A percentile compares a stretch with the other conserved stretches of the same genome.
Evolutionary conservation across 2,888 invertebrate species (phyloP).

Genomic region (Silvanus unidentatus): DNA sequence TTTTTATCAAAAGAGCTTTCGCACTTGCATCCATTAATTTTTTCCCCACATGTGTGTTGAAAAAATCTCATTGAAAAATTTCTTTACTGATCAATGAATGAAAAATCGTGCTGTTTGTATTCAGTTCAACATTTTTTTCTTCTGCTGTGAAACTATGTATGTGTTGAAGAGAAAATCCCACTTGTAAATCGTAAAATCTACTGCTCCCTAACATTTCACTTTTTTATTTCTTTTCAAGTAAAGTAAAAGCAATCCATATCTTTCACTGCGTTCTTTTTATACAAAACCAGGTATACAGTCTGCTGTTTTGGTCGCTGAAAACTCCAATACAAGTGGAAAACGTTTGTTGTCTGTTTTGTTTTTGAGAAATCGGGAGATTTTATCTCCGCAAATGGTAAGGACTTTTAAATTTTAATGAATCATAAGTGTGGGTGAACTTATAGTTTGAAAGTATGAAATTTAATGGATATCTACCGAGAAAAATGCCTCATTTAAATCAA

Average conservation of each 20-base stretch:
- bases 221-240: conserved; percentile 16
- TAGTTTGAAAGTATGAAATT: too few species aligned
- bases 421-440: too few species aligned
- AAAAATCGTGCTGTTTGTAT: conserved; percentile 28
- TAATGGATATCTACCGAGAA: too few species aligned
- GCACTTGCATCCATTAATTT: conserved; percentile 18
- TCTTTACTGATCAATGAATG: conserved; percentile 23
- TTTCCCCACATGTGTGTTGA: too few species aligned
- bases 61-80: conserved; percentile 25
- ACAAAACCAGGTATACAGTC: neutral
- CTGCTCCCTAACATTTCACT: conserved; percentile 14
- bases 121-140: conserved; percentile 14
- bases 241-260: conserved; percentile 22
- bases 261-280: conserved; percentile 16
- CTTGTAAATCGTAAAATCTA: conserved; percentile 18
- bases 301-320: conserved; percentile 3
- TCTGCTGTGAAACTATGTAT: conserved; percentile 8
- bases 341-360: too few species aligned
- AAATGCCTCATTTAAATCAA: too few species aligned
- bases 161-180: conserved; percentile 19
- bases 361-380: too few species aligned
- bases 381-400: too few species aligned
- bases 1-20: too few species aligned
- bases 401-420: too few species aligned
- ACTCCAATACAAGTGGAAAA: conserved; percentile 1